phyloP scores from a whole-genome alignment of 2,113 vertebrate genomes.

The Crypturellus undulatus region DNA sequence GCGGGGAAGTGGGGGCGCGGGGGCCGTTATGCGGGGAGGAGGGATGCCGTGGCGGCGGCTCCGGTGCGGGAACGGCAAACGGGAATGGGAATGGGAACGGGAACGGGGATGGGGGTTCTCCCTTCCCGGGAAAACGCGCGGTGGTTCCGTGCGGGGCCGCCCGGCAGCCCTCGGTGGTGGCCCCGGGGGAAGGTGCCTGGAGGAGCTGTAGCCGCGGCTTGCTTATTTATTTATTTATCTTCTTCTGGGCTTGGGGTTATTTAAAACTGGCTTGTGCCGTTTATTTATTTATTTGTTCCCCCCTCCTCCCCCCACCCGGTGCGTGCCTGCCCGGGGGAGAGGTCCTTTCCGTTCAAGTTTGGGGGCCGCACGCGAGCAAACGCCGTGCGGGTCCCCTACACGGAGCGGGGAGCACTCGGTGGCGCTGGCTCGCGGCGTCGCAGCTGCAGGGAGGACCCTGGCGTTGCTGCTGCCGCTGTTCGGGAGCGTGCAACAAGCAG shows the following conservation, averaged over 20 bases:
- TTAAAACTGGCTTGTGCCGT: background rate
- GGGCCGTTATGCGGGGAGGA: background rate
- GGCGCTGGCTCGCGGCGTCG: too few species aligned
- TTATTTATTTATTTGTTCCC: too few species aligned
- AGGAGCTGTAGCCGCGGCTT: background rate
- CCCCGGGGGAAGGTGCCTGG: too few species aligned
- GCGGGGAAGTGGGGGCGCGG: too few species aligned
- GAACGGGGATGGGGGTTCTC: background rate
- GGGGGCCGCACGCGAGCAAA: background rate
- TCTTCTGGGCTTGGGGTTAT: background rate
- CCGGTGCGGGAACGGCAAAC: background rate
- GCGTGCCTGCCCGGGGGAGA: background rate
- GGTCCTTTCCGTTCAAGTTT: slow-evolving; percentile 32
- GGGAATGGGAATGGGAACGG: too few species aligned
- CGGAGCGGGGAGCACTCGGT: too few species aligned
- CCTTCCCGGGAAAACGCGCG: too few species aligned
- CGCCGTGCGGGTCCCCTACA: too few species aligned
- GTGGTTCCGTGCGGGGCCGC: too few species aligned
- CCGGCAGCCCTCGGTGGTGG: too few species aligned
- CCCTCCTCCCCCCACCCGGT: too few species aligned
- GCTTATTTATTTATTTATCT: too few species aligned
- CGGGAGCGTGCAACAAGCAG: background rate
- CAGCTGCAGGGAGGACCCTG: background rate
- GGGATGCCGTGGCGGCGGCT: background rate
- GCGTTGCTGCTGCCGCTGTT: background rate